Conservation (phyloP, 2,888 invertebrate genomes). For the Mayetiola destructor region DNA sequence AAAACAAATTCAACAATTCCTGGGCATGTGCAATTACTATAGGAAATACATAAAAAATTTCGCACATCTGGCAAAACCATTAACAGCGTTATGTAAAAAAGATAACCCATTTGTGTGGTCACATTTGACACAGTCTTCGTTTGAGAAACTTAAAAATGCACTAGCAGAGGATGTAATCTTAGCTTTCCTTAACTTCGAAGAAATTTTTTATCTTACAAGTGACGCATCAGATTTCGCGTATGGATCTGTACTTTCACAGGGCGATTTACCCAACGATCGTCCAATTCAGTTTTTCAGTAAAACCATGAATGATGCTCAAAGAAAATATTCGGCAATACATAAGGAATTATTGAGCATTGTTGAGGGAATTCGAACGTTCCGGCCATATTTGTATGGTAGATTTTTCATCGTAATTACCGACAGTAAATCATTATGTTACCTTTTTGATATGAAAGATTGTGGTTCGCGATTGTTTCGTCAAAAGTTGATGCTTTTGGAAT, state of each 20-base stretch:
- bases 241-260: constrained; percentile 22
- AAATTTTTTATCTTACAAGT: constrained; percentile 23
- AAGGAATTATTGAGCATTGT: constrained; percentile 23
- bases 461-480: constrained; percentile 23
- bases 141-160: constrained; percentile 14
- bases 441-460: constrained; percentile 22
- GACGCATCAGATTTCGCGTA: constrained; percentile 23
- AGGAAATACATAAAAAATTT: constrained; percentile 19
- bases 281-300: constrained; percentile 23
- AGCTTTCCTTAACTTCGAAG: constrained; percentile 23
- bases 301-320: constrained; percentile 22
- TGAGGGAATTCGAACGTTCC: constrained; percentile 22
- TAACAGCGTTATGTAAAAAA: neutral
- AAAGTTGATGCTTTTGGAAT: constrained; percentile 23
- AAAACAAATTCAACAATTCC: constrained; percentile 24
- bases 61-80: constrained; percentile 3
- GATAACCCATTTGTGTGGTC: constrained; percentile 7
- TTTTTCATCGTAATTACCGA: constrained; percentile 24
- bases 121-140: constrained; percentile 9
- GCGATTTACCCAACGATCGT: constrained; percentile 18
- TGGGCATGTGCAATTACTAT: constrained; percentile 24
- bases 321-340: constrained; percentile 23
- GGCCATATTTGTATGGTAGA: constrained; percentile 24
- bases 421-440: constrained; percentile 23
- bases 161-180: constrained; percentile 18